phyloP scores from a whole-genome alignment of 2,797 vertebrate species.

The Fringilla coelebs region DNA sequence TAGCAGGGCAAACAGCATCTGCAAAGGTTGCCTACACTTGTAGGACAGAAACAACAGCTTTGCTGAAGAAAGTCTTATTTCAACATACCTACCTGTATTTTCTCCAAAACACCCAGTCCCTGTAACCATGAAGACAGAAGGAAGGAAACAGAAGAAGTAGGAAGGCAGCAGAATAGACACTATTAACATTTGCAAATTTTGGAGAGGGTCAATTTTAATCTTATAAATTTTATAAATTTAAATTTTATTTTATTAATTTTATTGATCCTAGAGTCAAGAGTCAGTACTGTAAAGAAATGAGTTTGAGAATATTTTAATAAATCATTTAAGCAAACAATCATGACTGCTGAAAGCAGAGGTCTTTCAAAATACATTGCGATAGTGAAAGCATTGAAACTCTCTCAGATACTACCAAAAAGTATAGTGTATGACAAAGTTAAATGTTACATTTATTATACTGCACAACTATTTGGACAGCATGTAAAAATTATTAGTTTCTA shows the following conservation, averaged over 20 bases:
- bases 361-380: neutral
- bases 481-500: neutral
- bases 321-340: neutral
- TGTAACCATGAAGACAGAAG: neutral
- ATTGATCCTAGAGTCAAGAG: neutral
- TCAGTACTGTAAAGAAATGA: neutral
- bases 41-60: neutral
- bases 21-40: neutral
- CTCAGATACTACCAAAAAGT: neutral
- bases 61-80: neutral
- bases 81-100: neutral
- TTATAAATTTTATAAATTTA: neutral
- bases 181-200: neutral
- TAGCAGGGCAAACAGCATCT: neutral
- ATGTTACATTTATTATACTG: neutral
- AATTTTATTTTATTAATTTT: neutral
- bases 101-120: neutral
- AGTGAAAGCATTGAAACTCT: neutral
- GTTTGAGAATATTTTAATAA: neutral
- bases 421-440: neutral
- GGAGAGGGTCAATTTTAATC: fast-evolving
- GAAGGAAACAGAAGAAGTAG: neutral
- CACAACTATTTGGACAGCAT: neutral
- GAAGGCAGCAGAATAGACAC: neutral
- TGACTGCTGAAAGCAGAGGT: neutral